Evolutionary conservation across 1,140 invertebrate species (phyloP).

Genomic region (Drosophila prosaltans): DNA sequence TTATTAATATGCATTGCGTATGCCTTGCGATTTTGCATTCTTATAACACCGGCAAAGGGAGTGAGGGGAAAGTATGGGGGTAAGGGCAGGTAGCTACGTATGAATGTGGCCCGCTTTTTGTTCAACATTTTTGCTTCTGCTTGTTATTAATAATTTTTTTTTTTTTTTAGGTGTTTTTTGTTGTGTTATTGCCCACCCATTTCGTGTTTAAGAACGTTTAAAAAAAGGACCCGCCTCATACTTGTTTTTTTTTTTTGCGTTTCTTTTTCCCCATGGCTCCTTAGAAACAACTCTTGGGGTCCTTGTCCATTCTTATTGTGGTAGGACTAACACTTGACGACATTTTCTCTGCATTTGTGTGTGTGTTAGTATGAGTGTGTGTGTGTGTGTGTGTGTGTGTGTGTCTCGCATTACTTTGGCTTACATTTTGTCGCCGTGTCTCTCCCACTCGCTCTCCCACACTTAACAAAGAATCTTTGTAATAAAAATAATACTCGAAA

Average conservation of each 20-base stretch:
- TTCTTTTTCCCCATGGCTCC: not conserved
- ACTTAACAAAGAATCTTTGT: slow-evolving; percentile 25
- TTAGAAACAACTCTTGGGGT: slow-evolving; percentile 14
- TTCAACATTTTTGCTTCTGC: not conserved
- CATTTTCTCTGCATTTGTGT: not conserved
- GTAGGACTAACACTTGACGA: slow-evolving; percentile 48
- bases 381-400: slow-evolving; percentile 16
- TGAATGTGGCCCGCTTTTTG: slow-evolving; percentile 27
- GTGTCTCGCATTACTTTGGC: slow-evolving; percentile 50
- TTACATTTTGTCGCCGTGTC: slow-evolving; percentile 34
- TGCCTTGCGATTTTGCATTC: slow-evolving; percentile 58
- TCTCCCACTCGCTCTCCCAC: slow-evolving; percentile 34
- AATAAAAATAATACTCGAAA: slow-evolving; percentile 63
- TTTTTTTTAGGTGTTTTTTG: slow-evolving; percentile 9
- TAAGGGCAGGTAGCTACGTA: not conserved
- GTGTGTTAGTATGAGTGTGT: slow-evolving; percentile 12
- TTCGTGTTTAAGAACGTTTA: slow-evolving; percentile 14
- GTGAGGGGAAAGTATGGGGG: not conserved
- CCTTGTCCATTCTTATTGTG: slow-evolving; percentile 22
- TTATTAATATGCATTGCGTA: slow-evolving; percentile 71
- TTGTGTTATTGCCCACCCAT: slow-evolving; percentile 34
- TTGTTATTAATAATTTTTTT: slow-evolving; percentile 15
- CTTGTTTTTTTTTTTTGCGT: not conserved
- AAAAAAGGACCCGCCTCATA: slow-evolving; percentile 2
- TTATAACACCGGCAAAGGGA: slow-evolving; percentile 1